A percentile compares a stretch with the other conserved stretches of the same genome.
These are phyloP conservation scores for Halisarca cf. caerulea DNA, from an alignment of 37 sponge, comb jelly and placozoan genomes.

Conservation along the genomic window DNA sequence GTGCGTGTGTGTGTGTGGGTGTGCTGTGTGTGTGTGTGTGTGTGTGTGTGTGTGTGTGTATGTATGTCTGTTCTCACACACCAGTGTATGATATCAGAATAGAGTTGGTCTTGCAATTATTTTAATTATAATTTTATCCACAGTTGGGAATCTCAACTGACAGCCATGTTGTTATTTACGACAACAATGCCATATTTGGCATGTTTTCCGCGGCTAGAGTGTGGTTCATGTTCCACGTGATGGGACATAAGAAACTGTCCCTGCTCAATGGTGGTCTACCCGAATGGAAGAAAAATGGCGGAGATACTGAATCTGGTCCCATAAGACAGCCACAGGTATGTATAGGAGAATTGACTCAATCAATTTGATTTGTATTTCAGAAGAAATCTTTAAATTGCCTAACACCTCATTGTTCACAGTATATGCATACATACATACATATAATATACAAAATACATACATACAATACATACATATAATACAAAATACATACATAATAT, in stretches of 20 bases:
- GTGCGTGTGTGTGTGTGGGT: background rate
- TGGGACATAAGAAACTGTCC: constrained; percentile 80
- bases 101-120: background rate
- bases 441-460: too few relatives aligned
- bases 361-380: too few relatives aligned
- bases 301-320: constrained; percentile 38
- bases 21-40: background rate
- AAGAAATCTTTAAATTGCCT: too few relatives aligned
- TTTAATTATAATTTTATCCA: background rate
- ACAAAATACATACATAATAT: too few relatives aligned
- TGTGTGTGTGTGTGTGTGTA: constrained; percentile 1
- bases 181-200: constrained; percentile 76
- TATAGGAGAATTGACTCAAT: too few relatives aligned
- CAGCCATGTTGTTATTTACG: constrained; percentile 78
- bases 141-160: constrained; percentile 71
- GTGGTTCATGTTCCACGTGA: constrained; percentile 71
- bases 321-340: background rate
- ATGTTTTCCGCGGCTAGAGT: constrained; percentile 67
- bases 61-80: background rate
- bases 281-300: constrained; percentile 63
- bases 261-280: constrained; percentile 79
- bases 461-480: too few relatives aligned
- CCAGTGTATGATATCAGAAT: background rate
- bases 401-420: too few relatives aligned
- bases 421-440: too few relatives aligned